Evolutionary conservation across 2,888 invertebrate genomes (phyloP).

Genomic region (Polymixis lichenea): DNA sequence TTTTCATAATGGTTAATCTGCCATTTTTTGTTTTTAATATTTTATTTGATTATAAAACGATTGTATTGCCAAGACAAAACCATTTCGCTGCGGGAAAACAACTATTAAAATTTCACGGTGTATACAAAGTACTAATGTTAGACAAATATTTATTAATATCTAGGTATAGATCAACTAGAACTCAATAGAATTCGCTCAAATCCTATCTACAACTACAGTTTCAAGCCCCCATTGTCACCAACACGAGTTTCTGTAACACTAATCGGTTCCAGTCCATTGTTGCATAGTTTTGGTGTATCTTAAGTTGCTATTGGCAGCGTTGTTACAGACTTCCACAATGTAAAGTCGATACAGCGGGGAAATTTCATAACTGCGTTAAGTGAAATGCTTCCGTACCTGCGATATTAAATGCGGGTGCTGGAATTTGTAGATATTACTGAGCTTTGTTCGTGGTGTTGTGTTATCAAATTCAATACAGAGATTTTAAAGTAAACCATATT

Average conservation of each 20-base stretch:
- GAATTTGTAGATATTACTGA: slow-evolving; percentile 41
- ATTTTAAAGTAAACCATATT: neutral
- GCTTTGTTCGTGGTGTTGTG: slow-evolving; percentile 21
- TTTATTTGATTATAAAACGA: too few species aligned
- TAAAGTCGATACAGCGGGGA: slow-evolving; percentile 55
- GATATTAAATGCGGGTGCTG: slow-evolving; percentile 51
- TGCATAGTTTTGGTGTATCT: slow-evolving; percentile 67
- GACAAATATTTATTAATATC: slow-evolving; percentile 1
- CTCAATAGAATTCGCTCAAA: slow-evolving; percentile 17
- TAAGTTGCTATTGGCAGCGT: slow-evolving; percentile 59
- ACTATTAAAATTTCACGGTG: too few species aligned
- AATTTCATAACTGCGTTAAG: slow-evolving; percentile 59
- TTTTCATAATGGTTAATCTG: too few species aligned
- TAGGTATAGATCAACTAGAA: slow-evolving; percentile 13
- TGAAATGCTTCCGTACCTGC: slow-evolving; percentile 60
- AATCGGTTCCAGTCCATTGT: slow-evolving; percentile 67
- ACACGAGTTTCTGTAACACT: slow-evolving; percentile 58
- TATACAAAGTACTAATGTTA: neutral
- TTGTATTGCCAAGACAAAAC: too few species aligned
- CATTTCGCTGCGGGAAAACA: too few species aligned
- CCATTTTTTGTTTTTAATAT: too few species aligned
- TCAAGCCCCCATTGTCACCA: slow-evolving; percentile 42
- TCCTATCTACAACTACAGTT: slow-evolving; percentile 24
- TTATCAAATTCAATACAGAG: neutral
- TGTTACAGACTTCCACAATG: slow-evolving; percentile 47